phyloP scores from a whole-genome alignment of 1,140 invertebrate genomes.

The Neodiprion lecontei region DNA sequence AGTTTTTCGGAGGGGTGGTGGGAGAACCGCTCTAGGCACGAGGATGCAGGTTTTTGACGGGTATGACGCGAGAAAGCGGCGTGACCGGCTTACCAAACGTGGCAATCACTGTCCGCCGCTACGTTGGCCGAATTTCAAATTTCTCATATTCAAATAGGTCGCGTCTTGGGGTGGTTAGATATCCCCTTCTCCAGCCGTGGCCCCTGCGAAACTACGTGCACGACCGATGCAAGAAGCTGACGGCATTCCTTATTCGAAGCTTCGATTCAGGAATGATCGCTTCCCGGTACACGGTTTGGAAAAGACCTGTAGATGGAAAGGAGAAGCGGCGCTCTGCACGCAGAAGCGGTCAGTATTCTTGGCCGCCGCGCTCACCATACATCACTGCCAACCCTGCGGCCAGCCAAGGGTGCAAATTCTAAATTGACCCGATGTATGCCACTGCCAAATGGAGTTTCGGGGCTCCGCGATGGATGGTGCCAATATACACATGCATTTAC shows the following conservation, averaged over 20 bases:
- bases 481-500: no score
- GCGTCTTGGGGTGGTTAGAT: not conserved
- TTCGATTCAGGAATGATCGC: no score
- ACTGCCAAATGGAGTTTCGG: conserved; percentile 32
- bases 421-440: conserved; percentile 45
- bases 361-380: conserved; percentile 39
- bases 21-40: conserved; percentile 22
- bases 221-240: no score
- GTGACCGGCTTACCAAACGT: conserved; percentile 56
- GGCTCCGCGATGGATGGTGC: no score
- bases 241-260: no score
- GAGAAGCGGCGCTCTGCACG: not conserved
- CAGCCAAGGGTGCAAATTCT: conserved; percentile 37
- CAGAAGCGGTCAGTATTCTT: not conserved
- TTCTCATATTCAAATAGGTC: conserved; percentile 58
- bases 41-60: conserved; percentile 53
- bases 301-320: no score
- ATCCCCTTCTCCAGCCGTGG: not conserved
- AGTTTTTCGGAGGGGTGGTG: not conserved
- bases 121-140: conserved; percentile 60
- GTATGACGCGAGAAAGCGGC: conserved; percentile 59
- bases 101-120: conserved; percentile 57
- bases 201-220: no score
- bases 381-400: conserved; percentile 44
- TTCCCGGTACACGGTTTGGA: no score